Percentiles rank a stretch among this genome's conserved stretches.
Evolutionary conservation across 2,113 vertebrate genomes (phyloP).

Genomic region (Chlamydotis undulata): DNA sequence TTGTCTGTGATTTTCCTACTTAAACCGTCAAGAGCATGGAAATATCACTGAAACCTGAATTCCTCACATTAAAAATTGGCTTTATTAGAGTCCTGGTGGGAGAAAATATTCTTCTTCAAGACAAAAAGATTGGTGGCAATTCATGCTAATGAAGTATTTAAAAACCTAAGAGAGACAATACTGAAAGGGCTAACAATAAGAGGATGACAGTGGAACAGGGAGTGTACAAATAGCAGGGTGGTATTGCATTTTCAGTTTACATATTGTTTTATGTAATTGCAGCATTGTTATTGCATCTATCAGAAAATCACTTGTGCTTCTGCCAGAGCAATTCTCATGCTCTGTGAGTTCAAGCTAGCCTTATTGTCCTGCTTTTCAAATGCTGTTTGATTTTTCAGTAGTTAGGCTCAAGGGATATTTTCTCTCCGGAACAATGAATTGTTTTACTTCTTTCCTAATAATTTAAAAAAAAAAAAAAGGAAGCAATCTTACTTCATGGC

Average conservation of each 20-base stretch:
- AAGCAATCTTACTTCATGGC: background rate
- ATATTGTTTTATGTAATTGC: constrained; percentile 45
- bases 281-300: constrained; percentile 18
- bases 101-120: background rate
- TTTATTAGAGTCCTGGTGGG: background rate
- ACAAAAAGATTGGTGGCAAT: background rate
- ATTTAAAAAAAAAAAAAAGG: background rate
- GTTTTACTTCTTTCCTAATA: constrained; percentile 8
- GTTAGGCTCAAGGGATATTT: constrained; percentile 13
- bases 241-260: constrained; percentile 39
- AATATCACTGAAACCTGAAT: background rate
- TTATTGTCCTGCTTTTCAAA: constrained; percentile 38
- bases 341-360: background rate
- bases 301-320: background rate
- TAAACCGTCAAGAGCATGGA: background rate
- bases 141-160: background rate
- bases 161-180: background rate
- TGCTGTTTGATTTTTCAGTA: constrained; percentile 46
- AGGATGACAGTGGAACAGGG: constrained; percentile 11
- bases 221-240: background rate
- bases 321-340: background rate
- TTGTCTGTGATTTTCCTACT: background rate
- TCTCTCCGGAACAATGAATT: background rate
- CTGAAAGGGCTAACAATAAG: background rate
- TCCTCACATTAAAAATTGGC: background rate